These are phyloP conservation scores for Caenorhabditis imperialis DNA, from an alignment of 2,888 invertebrate genomes.

Conservation along the genomic window DNA sequence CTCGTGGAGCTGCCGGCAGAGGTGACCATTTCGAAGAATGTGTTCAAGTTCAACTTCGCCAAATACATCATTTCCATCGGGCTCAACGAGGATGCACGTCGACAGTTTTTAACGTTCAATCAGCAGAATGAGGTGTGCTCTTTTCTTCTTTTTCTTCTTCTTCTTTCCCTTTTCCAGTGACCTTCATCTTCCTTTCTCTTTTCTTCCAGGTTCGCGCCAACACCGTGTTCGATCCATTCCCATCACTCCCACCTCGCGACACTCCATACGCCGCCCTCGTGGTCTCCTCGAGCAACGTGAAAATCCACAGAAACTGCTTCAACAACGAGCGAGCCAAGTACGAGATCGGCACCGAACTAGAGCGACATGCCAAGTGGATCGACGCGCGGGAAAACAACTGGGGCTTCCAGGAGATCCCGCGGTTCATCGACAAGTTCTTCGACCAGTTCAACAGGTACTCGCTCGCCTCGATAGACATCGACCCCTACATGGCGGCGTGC, in stretches of 20 bases:
- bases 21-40: slow-evolving; percentile 86
- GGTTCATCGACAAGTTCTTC: slow-evolving; percentile 79
- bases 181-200: too few relatives aligned
- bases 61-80: slow-evolving; percentile 76
- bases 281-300: slow-evolving; percentile 89
- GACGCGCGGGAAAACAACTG: slow-evolving; percentile 96
- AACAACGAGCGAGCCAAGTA: slow-evolving; percentile 89
- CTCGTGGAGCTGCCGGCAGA: slow-evolving; percentile 64
- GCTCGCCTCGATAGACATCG: slow-evolving; percentile 89
- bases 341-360: slow-evolving; percentile 94
- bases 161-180: too few relatives aligned
- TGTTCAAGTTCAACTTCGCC: slow-evolving; percentile 86
- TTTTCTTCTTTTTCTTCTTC: slow-evolving; percentile 80
- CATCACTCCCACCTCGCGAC: slow-evolving; percentile 88
- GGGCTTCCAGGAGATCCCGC: slow-evolving; percentile 80
- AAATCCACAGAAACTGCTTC: slow-evolving; percentile 89
- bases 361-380: slow-evolving; percentile 92
- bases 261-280: slow-evolving; percentile 93
- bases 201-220: slow-evolving; percentile 84
- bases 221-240: slow-evolving; percentile 88
- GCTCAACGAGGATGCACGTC: slow-evolving; percentile 80
- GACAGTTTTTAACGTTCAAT: slow-evolving; percentile 72
- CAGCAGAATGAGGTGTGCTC: slow-evolving; percentile 76
- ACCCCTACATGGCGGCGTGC: slow-evolving; percentile 91
- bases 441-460: slow-evolving; percentile 86